Percentiles rank a stretch among this genome's conserved stretches.
phyloP scores from a whole-genome alignment of 2,797 vertebrate species.

The Bradypus variegatus region DNA sequence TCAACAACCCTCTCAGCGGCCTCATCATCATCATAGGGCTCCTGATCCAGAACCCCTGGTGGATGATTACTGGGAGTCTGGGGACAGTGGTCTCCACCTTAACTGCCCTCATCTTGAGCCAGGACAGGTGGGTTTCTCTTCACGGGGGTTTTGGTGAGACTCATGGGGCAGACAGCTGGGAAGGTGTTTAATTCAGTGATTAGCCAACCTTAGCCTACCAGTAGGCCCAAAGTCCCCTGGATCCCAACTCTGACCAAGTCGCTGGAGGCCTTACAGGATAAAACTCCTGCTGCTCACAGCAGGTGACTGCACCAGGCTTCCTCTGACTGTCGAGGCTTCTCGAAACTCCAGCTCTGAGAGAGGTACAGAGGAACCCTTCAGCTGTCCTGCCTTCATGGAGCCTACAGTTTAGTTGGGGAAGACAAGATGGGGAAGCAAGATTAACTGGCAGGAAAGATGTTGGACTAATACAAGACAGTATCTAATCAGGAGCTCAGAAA shows the following conservation, averaged over 20 bases:
- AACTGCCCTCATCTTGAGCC: conserved; percentile 86
- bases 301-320: not conserved
- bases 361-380: not conserved
- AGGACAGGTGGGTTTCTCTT: conserved; percentile 81
- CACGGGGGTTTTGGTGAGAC: not conserved
- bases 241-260: not conserved
- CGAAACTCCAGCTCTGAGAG: not conserved
- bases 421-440: no score
- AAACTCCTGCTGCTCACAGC: not conserved
- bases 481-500: not conserved
- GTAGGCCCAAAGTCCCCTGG: not conserved
- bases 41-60: conserved; percentile 93
- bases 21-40: conserved; percentile 86
- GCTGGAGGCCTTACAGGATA: not conserved
- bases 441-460: not conserved
- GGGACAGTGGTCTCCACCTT: conserved; percentile 86
- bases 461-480: not conserved
- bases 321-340: not conserved
- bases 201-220: not conserved
- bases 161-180: not conserved
- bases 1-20: conserved; percentile 94
- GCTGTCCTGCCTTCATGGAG: not conserved
- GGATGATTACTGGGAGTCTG: conserved; percentile 87
- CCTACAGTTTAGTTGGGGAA: not conserved
- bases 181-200: not conserved